Evolutionary conservation across 2,888 invertebrate genomes (phyloP), one percentile per base, ranked within the genome.

Genomic region (Meteorus cinctellus): DNA sequence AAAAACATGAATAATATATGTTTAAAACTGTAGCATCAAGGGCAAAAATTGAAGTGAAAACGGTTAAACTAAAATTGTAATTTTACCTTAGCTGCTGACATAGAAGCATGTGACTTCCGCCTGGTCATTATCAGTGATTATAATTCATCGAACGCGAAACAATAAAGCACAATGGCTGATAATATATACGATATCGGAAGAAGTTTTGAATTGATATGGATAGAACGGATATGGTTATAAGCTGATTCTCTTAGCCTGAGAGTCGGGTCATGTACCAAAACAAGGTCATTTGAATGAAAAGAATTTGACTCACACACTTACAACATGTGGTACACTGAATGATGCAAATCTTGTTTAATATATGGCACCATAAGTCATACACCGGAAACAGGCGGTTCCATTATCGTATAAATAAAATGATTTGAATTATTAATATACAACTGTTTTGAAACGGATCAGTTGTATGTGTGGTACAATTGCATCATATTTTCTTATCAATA

Each of bases 311-410:
- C 59, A 3, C 19, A 16, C 45, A 19, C 41, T 45, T 60, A 29
- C 24, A 68, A 68, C 74, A 69, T 63, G 69, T 74, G 74, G 63
- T 48, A 19, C 36, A 19, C 48, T 16, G 45, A 27, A 19, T 24
- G 16, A 19, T 65, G 31, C 12, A 36, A 36, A 65, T n/a, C 36
- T 36, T 65, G n/a, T 31, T 41, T n/a, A 19, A 19, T 36, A 36
- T 36, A 65, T 36, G 36, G 36, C 24, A 19, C 41, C 10, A 65
- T 67, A 67, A 62, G 62, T 62, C 62, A 16, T 12, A 75, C 72
- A 77, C 81, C 80, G 80, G 81, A 78, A 79, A 75, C 81, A 72
- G 60, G 74, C 79, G 79, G 83, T 84, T 82, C 80, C 80, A 78
- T 77, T 80, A 73, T 76, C 78, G 79, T 69, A 75, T 51, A 74